phyloP scores from a whole-genome alignment of 2,113 vertebrate genomes.

The Columba janthina region DNA sequence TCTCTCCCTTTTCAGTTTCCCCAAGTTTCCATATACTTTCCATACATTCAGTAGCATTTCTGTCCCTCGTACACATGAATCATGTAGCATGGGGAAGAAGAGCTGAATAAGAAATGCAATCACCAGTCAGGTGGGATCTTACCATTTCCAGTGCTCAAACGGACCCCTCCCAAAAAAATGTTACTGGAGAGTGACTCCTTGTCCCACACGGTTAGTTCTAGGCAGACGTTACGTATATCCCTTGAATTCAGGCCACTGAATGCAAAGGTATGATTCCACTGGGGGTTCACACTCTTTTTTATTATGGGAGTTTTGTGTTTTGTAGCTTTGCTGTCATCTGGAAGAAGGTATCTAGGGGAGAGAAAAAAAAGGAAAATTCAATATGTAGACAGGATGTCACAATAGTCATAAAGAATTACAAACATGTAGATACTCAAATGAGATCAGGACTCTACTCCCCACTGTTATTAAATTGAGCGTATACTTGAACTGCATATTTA shows the following conservation, averaged over 20 bases:
- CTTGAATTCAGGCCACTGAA: constrained; percentile 87
- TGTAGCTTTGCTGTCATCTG: constrained; percentile 92
- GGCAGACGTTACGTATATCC: constrained; percentile 88
- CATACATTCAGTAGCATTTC: not conserved
- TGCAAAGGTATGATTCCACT: constrained; percentile 94
- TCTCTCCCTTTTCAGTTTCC: not conserved
- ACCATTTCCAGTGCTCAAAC: constrained; percentile 91
- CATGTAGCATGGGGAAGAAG: accelerated
- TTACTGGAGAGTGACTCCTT: constrained; percentile 95
- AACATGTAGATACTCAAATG: not conserved
- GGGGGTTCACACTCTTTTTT: constrained; percentile 90
- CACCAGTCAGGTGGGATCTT: not conserved
- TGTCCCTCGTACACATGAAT: not conserved
- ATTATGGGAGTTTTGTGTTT: constrained; percentile 96
- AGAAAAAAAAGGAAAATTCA: not conserved
- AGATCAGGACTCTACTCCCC: not conserved
- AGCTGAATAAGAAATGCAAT: not conserved
- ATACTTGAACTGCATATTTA: not conserved
- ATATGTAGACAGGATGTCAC: not conserved
- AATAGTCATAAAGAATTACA: not conserved
- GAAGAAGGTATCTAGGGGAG: constrained; percentile 87
- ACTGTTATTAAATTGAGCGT: not conserved
- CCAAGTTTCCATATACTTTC: not conserved
- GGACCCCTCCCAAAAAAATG: constrained; percentile 92
- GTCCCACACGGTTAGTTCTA: constrained; percentile 97